phyloP scores from a whole-genome alignment of 2,797 vertebrate species.

The Pangasius mekongensis region DNA sequence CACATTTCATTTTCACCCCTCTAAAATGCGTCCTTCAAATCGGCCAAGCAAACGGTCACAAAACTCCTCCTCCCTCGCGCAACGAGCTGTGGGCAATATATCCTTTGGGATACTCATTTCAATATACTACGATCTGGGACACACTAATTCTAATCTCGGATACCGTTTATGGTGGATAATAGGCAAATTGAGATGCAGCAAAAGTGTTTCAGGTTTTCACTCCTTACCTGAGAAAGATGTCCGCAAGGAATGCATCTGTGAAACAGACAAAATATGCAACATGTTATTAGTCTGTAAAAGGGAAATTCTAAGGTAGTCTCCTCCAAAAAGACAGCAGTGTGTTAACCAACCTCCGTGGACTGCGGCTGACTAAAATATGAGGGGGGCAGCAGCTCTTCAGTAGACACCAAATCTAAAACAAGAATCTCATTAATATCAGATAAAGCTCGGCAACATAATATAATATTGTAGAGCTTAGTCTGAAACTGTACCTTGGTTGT shows the following conservation, averaged over 20 bases:
- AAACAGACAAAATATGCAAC: neutral
- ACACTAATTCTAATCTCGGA: no score
- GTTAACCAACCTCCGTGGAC: slow-evolving; percentile 19
- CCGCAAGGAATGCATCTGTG: neutral
- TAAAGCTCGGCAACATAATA: neutral
- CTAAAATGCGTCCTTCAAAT: no score
- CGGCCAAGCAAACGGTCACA: no score
- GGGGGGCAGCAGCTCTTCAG: neutral
- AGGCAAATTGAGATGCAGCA: no score
- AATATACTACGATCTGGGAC: no score
- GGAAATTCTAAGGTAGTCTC: neutral
- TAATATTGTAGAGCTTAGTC: neutral
- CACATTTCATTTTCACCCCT: no score
- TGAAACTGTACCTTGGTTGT: slow-evolving; percentile 1
- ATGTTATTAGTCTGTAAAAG: neutral
- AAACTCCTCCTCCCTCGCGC: no score
- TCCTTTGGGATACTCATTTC: no score
- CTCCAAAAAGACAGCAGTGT: neutral
- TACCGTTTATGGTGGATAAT: no score
- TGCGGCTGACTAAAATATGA: neutral
- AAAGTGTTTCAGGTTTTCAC: neutral
- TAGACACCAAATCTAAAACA: neutral
- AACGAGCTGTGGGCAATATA: no score
- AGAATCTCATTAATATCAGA: neutral
- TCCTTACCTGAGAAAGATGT: neutral